These are phyloP conservation scores for Cherax quadricarinatus DNA, from an alignment of 1,140 invertebrate species.

Conservation along the genomic window DNA sequence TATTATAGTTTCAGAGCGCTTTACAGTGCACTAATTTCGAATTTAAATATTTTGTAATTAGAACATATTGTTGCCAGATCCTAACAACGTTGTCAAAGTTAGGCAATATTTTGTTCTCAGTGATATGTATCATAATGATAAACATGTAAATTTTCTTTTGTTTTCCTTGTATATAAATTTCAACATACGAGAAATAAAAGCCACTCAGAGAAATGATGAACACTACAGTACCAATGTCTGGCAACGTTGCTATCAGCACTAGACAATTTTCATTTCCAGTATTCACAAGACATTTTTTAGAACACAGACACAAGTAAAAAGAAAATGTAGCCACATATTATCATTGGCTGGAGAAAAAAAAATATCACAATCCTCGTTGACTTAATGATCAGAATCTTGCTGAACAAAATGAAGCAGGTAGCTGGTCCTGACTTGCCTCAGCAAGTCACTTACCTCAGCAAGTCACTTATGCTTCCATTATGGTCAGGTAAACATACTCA, in stretches of 20 bases:
- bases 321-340: slow-evolving; percentile 42
- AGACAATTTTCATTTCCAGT: slow-evolving; percentile 35
- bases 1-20: neutral
- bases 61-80: slow-evolving; percentile 38
- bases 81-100: slow-evolving; percentile 6
- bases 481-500: too few relatives aligned
- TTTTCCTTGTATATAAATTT: neutral
- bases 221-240: neutral
- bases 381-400: slow-evolving; percentile 13
- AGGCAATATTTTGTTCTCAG: neutral
- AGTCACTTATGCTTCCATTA: too few relatives aligned
- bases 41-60: neutral
- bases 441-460: too few relatives aligned
- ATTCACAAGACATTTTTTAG: slow-evolving; percentile 47
- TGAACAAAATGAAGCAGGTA: neutral
- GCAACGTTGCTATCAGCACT: slow-evolving; percentile 7
- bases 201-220: neutral
- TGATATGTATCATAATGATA: neutral
- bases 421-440: neutral
- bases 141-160: neutral
- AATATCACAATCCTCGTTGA: slow-evolving; percentile 14
- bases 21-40: neutral
- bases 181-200: neutral
- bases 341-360: slow-evolving; percentile 38
- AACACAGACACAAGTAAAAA: slow-evolving; percentile 63